A percentile compares a stretch with the other conserved stretches of the same genome.
These are phyloP conservation scores for Pseudocheirus occidentalis DNA, from an alignment of 2,797 vertebrate genomes.

Conservation along the genomic window DNA sequence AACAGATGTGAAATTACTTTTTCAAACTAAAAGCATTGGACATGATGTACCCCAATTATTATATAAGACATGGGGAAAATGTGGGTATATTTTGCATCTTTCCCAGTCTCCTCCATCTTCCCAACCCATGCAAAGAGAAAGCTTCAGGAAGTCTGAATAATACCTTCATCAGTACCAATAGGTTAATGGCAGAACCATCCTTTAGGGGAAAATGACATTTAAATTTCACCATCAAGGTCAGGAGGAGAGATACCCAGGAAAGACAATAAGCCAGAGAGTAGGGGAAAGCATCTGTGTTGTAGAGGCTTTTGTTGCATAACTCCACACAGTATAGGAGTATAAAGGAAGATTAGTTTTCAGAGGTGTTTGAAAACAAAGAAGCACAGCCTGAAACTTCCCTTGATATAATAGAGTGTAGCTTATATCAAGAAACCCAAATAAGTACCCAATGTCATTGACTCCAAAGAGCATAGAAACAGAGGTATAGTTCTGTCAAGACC, in stretches of 20 bases:
- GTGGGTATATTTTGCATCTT: not conserved
- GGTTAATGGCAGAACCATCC: not conserved
- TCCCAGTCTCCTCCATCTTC: not conserved
- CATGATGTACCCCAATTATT: not conserved
- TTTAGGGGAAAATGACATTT: not conserved
- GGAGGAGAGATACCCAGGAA: not conserved
- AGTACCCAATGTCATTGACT: not conserved
- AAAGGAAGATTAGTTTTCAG: not conserved
- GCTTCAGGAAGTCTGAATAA: not conserved
- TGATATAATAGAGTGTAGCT: accelerated
- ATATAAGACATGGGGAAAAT: not conserved
- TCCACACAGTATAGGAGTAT: not conserved
- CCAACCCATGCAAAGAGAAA: not conserved
- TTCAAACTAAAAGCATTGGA: not conserved
- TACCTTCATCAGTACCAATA: not conserved
- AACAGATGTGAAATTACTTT: not conserved
- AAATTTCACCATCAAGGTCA: not conserved
- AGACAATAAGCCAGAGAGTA: not conserved
- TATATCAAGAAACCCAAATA: not conserved
- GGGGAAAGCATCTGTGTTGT: not conserved
- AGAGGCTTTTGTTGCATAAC: not conserved
- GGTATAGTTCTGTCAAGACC: not conserved
- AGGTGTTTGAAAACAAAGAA: not conserved
- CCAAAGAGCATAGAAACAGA: accelerated
- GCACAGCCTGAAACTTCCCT: accelerated